Evolutionary conservation across 1,140 invertebrate species (phyloP), one percentile per base, ranked within the genome.

Genomic region (Palaemon carinicauda): DNA sequence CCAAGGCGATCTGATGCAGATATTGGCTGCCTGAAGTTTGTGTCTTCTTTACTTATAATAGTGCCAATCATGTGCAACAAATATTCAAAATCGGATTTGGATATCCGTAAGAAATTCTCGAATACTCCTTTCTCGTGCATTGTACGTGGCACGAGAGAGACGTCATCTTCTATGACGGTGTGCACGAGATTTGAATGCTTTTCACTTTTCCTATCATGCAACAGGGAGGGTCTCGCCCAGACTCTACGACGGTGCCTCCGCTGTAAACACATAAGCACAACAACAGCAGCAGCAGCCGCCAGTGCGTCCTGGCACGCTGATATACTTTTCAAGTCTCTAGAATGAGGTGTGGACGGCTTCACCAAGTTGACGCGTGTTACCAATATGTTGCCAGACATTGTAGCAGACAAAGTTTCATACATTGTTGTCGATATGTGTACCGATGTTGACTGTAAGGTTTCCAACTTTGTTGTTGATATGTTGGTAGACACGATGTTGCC

Each of bases 1-100:
- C n/a, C 50, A 80, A 80, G 52, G 77, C 77, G 77, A 21, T 80
- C 77, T 80, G 77, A 21, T 80, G 77, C 53, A 24, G 50, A 80
- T 80, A 52, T 7, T 80, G 77, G 19, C 50, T 56, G 52, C 50
- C 7, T 54, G n/a, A 80, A 80, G 74, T 77, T 51, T 51, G 41
- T 41, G 41, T 77, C 31, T 41, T 10, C 7, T 77, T 51, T n/a
- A n/a, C n/a, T n/a, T n/a, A n/a, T n/a, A n/a, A n/a, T n/a, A n/a
- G n/a, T n/a, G n/a, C n/a, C n/a, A n/a, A n/a, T n/a, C n/a, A n/a
- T n/a, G n/a, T n/a, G n/a, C n/a, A n/a, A n/a, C n/a, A n/a, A n/a
- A n/a, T 80, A 77, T 3, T 74, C 73, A 19, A 74, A 74, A 74
- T 33, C 73, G 9, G 9, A 12, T 74, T 31, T 5, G 74, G 52